A percentile compares a stretch with the other conserved stretches of the same genome.
Evolutionary conservation across 2,797 vertebrate species (phyloP).

Genomic region (Vipera ursinii): DNA sequence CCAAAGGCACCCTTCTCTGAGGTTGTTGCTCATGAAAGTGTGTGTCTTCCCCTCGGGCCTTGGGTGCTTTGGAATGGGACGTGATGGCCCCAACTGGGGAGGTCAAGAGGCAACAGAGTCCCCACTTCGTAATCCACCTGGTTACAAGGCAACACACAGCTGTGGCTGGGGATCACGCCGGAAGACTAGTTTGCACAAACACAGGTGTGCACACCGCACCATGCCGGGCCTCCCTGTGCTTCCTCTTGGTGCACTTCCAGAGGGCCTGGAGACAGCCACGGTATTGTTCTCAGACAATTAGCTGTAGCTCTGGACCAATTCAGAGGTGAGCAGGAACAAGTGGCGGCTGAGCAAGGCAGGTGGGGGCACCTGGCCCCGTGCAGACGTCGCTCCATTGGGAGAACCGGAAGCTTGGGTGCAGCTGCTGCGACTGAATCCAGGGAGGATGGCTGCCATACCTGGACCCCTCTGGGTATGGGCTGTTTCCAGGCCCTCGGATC

Average conservation of each 20-base stretch:
- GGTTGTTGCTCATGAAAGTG: background rate
- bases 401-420: background rate
- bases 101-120: no score
- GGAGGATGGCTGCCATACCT: background rate
- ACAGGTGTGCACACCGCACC: no score
- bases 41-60: background rate
- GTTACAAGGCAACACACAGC: background rate
- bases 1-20: background rate
- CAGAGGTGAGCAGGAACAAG: background rate
- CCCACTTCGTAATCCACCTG: background rate
- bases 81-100: accelerated
- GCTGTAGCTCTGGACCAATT: background rate
- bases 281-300: background rate
- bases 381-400: no score
- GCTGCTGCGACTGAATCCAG: background rate
- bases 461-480: background rate
- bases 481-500: background rate
- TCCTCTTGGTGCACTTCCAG: background rate
- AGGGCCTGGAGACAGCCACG: background rate
- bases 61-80: background rate
- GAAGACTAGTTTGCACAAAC: no score
- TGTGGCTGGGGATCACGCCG: no score
- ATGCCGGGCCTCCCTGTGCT: no score
- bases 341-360: background rate
- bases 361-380: background rate